Conservation (phyloP, 2,888 invertebrate genomes). For the Teleiodes luculella region DNA sequence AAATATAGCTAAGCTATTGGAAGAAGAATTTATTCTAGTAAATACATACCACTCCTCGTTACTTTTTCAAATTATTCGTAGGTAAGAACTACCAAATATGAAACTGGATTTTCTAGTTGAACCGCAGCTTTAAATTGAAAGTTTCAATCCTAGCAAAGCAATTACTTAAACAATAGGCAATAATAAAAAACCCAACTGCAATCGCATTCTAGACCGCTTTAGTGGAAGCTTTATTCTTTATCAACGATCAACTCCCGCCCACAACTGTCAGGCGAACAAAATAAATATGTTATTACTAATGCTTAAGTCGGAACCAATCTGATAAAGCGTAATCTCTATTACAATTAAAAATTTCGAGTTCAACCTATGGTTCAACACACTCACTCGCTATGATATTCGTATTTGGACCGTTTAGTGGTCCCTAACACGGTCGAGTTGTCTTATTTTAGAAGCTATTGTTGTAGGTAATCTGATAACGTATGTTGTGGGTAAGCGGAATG, state of each 20-base stretch:
- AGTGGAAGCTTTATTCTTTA: slow-evolving; percentile 46
- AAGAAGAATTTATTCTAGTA: too few relatives aligned
- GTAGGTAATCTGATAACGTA: slow-evolving; percentile 3
- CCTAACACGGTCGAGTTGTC: slow-evolving; percentile 19
- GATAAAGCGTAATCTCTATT: slow-evolving; percentile 74
- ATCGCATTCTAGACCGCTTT: slow-evolving; percentile 50
- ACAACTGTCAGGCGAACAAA: slow-evolving; percentile 74
- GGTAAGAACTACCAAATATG: not conserved
- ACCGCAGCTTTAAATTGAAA: not conserved
- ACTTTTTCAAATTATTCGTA: too few relatives aligned
- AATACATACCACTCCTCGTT: too few relatives aligned
- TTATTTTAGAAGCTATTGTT: slow-evolving; percentile 11
- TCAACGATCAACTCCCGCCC: slow-evolving; percentile 64
- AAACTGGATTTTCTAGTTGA: not conserved
- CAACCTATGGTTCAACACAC: too few relatives aligned
- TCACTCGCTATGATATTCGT: slow-evolving; percentile 40
- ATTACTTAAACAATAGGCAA: slow-evolving; percentile 34
- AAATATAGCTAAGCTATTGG: too few relatives aligned
- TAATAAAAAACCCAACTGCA: slow-evolving; percentile 56
- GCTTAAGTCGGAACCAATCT: slow-evolving; percentile 63
- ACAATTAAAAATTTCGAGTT: slow-evolving; percentile 73
- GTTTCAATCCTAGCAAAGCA: not conserved
- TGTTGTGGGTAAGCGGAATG: slow-evolving; percentile 9
- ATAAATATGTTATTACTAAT: slow-evolving; percentile 77
- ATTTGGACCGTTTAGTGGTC: slow-evolving; percentile 30